Percentiles rank a stretch among this genome's conserved stretches.
Evolutionary conservation across 2,113 vertebrate genomes (phyloP).

Genomic region (Callocephalon fimbriatum): DNA sequence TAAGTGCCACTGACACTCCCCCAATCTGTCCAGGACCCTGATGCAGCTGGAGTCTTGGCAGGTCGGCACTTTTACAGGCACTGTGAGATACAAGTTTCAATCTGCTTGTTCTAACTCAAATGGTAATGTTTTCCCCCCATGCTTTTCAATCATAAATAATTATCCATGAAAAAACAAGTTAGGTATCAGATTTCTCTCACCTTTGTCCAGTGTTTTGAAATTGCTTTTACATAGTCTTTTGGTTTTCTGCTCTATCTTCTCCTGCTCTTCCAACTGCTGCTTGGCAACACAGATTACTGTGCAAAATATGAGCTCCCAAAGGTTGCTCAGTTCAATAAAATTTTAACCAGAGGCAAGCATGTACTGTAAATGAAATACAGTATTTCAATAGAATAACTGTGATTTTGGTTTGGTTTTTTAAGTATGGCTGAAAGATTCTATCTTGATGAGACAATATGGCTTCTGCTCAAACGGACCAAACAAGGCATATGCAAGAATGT

Average conservation of each 20-base stretch:
- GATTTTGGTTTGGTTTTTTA: background rate
- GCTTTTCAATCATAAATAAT: conserved; percentile 2
- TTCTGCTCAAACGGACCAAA: background rate
- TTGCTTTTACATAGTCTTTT: background rate
- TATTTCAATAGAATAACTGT: background rate
- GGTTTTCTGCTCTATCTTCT: background rate
- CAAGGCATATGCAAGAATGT: background rate
- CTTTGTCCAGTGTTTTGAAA: background rate
- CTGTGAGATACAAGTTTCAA: background rate
- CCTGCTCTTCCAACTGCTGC: background rate
- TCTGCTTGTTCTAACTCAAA: background rate
- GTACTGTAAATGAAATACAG: background rate
- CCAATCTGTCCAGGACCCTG: conserved; percentile 44
- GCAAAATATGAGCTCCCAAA: background rate
- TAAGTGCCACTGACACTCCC: conserved; percentile 18
- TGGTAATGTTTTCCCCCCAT: background rate
- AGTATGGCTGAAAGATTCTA: background rate
- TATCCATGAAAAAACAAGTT: background rate
- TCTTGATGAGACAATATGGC: background rate
- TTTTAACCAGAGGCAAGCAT: background rate
- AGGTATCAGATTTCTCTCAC: background rate
- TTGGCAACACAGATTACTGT: background rate
- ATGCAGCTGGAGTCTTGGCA: conserved; percentile 21
- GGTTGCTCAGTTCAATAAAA: conserved; percentile 11
- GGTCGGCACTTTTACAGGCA: background rate